These are phyloP conservation scores for Heliconius cydno DNA, from an alignment of 2,888 invertebrate genomes.

Conservation along the genomic window DNA sequence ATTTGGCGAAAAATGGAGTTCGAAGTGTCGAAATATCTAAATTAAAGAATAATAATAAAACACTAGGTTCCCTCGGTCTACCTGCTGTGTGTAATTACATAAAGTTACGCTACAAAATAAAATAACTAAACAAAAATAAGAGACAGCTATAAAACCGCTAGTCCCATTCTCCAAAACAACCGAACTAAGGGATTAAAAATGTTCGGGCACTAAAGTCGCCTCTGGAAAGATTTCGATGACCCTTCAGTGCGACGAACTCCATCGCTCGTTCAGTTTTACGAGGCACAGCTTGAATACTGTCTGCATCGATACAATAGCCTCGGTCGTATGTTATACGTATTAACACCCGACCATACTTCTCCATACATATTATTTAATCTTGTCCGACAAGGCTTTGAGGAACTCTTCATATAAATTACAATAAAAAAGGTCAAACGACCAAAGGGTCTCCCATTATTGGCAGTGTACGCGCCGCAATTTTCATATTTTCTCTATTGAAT, in stretches of 20 bases:
- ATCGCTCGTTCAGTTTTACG: slow-evolving; percentile 64
- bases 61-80: too few species aligned
- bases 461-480: slow-evolving; percentile 41
- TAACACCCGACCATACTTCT: slow-evolving; percentile 50
- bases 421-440: slow-evolving; percentile 48
- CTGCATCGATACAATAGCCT: slow-evolving; percentile 58
- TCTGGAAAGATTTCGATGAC: slow-evolving; percentile 56
- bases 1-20: too few species aligned
- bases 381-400: slow-evolving; percentile 49
- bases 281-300: slow-evolving; percentile 61
- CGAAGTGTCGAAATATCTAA: neutral
- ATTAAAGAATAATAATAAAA: neutral
- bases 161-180: slow-evolving; percentile 12
- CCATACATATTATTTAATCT: slow-evolving; percentile 49
- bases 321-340: slow-evolving; percentile 54
- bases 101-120: neutral
- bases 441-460: slow-evolving; percentile 46
- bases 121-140: neutral
- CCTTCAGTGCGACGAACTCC: slow-evolving; percentile 55
- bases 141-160: slow-evolving; percentile 19
- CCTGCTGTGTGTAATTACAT: neutral
- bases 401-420: slow-evolving; percentile 48
- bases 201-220: slow-evolving; percentile 39
- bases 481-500: slow-evolving; percentile 45
- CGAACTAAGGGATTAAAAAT: slow-evolving; percentile 40